Evolutionary conservation across 2,113 vertebrate genomes (phyloP).

Genomic region (Hyla sarda): DNA sequence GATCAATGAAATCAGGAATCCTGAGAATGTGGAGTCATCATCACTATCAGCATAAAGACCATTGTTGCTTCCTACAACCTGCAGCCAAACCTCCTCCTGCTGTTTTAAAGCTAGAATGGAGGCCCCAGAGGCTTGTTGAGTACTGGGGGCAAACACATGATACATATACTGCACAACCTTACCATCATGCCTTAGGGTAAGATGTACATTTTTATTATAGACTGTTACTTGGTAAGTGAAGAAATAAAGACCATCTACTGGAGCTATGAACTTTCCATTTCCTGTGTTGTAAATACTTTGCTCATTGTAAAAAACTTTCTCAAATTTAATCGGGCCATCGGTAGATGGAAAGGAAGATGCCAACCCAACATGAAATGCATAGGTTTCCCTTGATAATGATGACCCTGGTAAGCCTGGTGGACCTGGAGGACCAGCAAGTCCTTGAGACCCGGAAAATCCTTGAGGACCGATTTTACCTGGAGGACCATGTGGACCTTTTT

Average conservation of each 20-base stretch:
- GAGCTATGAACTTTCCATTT: conserved; percentile 86
- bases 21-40: conserved; percentile 91
- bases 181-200: conserved; percentile 85
- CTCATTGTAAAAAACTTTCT: conserved; percentile 88
- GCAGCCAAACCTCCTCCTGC: conserved; percentile 93
- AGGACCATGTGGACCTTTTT: conserved; percentile 67
- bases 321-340: conserved; percentile 81
- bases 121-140: conserved; percentile 90
- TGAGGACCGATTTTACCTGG: conserved; percentile 82
- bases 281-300: conserved; percentile 81
- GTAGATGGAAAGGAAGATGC: conserved; percentile 75
- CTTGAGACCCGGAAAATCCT: conserved; percentile 80
- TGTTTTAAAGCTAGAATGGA: conserved; percentile 79
- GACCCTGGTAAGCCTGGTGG: conserved; percentile 77
- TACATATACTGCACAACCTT: conserved; percentile 83
- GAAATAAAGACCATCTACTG: conserved; percentile 80
- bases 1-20: conserved; percentile 75
- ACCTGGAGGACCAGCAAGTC: conserved; percentile 82
- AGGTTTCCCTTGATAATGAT: conserved; percentile 74
- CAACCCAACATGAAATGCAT: conserved; percentile 91
- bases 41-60: conserved; percentile 90
- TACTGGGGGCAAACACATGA: conserved; percentile 83
- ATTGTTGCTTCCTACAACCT: conserved; percentile 82
- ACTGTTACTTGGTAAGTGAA: conserved; percentile 94
- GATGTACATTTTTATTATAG: conserved; percentile 85